A percentile compares a stretch with the other conserved stretches of the same genome.
Conservation (phyloP, 1,140 invertebrate genomes). For the Orius insidiosus region DNA sequence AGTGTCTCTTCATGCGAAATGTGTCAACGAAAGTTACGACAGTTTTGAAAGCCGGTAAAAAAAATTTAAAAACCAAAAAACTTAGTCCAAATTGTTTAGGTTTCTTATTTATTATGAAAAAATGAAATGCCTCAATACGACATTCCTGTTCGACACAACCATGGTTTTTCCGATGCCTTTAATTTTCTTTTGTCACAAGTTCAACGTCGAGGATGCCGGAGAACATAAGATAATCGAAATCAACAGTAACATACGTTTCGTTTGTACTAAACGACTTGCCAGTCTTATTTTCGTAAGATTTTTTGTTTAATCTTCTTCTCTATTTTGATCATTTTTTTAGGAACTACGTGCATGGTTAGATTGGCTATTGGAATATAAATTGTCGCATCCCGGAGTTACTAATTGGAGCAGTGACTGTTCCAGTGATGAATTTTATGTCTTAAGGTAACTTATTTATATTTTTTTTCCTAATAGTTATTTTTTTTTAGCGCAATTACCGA, state of each 20-base stretch:
- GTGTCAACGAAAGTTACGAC: slow-evolving; percentile 33
- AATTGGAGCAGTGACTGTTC: slow-evolving; percentile 29
- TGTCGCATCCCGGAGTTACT: slow-evolving; percentile 37
- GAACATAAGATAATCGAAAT: slow-evolving; percentile 23
- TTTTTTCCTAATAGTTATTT: slow-evolving; percentile 11
- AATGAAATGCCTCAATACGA: slow-evolving; percentile 38
- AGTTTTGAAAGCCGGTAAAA: slow-evolving; percentile 31
- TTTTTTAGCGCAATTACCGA: background rate
- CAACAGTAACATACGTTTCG: slow-evolving; percentile 21
- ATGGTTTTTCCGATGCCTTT: slow-evolving; percentile 49
- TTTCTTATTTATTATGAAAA: slow-evolving; percentile 54
- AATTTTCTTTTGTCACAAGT: slow-evolving; percentile 49
- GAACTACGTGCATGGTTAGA: slow-evolving; percentile 41
- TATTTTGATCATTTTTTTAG: slow-evolving; percentile 23
- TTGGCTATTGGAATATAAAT: slow-evolving; percentile 38
- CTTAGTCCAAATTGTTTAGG: no score
- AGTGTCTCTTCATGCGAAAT: no score
- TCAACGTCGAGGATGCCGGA: slow-evolving; percentile 26
- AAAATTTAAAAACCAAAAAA: no score
- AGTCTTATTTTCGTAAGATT: slow-evolving; percentile 32
- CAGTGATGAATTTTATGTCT: slow-evolving; percentile 4
- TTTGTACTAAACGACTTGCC: slow-evolving; percentile 27
- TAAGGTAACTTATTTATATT: slow-evolving; percentile 1
- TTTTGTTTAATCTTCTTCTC: no score
- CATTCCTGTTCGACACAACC: slow-evolving; percentile 45